Base-by-base conservation (phyloP, 2,888 invertebrate genomes). In the Thumatha senex region DNA sequence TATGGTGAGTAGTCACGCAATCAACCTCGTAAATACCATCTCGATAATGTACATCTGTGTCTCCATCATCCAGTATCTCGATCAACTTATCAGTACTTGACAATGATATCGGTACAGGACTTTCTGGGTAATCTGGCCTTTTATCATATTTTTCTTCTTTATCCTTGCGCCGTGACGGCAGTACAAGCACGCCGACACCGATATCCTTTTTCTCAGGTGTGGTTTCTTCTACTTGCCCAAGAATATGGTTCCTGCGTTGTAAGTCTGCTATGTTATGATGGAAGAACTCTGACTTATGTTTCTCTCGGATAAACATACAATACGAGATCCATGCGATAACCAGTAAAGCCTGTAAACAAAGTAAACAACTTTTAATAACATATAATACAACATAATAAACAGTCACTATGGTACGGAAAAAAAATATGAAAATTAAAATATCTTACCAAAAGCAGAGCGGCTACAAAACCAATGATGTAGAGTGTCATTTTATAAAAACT, bases 121-220 rank as follows among this genome's bases (percentile, higher is more conserved):
- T 80, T 60, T 90, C 90, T 0, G 90, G 90, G 38, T 89, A 91
- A 56, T 91, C 90, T 0, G 90, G 90, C 38, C 90, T 74, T 35
- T 78, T 80, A 11, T 78, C 71, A 36, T 83, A 86, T 1, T 73
- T 76, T 13, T 86, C 82, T 3, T 77, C 74, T 1, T 76, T 77
- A n/a, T 82, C 77, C 40, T 78, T 82, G 34, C 77, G 82, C 2
- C 80, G 78, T 1, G 87, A 80, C 0, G 90, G 87, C 47, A 90
- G 54, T 18, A 88, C 80, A 38, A 91, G 80, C 38, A 90, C 67
- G 1, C 88, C 88, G 33, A 81, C 86, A 1, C 72, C 63, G 12
- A 79, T 74, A 30, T 78, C 82, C 46, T 72, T 48, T 13, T 57
- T 58, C 35, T 51, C 42, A 10, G 64, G 59, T 7, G 58, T 61